Percentiles rank a stretch among this genome's conserved stretches.
Conservation (phyloP, 64 coral and sea anemone genomes). For the Montipora sp. region DNA sequence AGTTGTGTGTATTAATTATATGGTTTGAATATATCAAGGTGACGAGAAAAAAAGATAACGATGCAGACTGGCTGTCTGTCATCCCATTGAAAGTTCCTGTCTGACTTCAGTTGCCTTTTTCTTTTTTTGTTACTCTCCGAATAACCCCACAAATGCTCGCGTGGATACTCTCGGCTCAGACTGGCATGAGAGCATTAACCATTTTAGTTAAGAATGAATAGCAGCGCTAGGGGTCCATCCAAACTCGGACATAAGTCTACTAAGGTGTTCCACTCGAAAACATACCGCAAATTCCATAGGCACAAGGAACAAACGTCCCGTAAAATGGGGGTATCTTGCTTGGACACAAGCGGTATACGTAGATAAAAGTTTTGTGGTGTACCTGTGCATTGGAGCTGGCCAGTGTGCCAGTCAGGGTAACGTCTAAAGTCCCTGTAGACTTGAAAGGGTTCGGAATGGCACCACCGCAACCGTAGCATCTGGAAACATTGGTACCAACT, state of each 20-base stretch:
- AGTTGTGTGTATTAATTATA: no score
- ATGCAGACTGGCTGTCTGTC: no score
- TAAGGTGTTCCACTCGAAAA: conserved; percentile 36
- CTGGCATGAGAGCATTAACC: no score
- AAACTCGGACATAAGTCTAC: conserved; percentile 39
- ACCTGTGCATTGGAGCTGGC: not conserved
- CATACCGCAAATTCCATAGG: conserved; percentile 34
- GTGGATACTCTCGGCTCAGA: no score
- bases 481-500: not conserved
- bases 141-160: no score
- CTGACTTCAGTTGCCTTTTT: no score
- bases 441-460: not conserved
- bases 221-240: not conserved
- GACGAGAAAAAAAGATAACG: no score
- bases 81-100: no score
- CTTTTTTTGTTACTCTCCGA: no score
- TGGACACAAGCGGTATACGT: not conserved
- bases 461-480: not conserved
- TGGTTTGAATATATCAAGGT: no score
- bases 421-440: not conserved
- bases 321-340: conserved; percentile 26
- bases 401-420: conserved; percentile 14
- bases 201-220: no score
- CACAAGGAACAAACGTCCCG: conserved; percentile 1
- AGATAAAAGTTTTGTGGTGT: conserved; percentile 39